Evolutionary conservation across 2,113 vertebrate genomes (phyloP).

Genomic region (Fukomys damarensis): DNA sequence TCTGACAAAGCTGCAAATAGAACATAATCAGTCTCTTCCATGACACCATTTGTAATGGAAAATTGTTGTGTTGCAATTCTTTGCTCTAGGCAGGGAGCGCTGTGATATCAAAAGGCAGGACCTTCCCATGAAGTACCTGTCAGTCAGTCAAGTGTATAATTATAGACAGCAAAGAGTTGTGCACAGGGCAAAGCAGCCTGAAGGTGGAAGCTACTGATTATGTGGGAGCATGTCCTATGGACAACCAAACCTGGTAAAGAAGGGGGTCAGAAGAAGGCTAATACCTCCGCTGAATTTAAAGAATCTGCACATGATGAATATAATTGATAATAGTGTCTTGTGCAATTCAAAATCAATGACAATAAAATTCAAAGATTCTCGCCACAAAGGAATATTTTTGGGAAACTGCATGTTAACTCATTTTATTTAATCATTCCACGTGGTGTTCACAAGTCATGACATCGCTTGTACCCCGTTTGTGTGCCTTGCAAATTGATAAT

Average conservation of each 20-base stretch:
- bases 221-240: background rate
- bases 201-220: rapidly evolving
- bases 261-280: background rate
- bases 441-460: background rate
- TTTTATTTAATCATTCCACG: background rate
- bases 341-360: background rate
- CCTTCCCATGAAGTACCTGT: background rate
- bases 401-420: background rate
- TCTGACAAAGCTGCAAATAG: background rate
- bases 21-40: background rate
- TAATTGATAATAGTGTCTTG: background rate
- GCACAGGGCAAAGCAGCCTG: background rate
- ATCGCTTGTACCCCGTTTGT: background rate
- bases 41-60: background rate
- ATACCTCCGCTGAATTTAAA: background rate
- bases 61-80: background rate
- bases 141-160: background rate
- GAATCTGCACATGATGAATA: background rate
- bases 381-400: background rate
- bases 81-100: background rate
- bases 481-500: background rate
- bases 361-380: background rate
- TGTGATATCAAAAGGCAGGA: background rate
- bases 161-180: background rate
- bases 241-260: background rate